Conservation (phyloP, 2,797 vertebrate species). For the Bradypodion pumilum region DNA sequence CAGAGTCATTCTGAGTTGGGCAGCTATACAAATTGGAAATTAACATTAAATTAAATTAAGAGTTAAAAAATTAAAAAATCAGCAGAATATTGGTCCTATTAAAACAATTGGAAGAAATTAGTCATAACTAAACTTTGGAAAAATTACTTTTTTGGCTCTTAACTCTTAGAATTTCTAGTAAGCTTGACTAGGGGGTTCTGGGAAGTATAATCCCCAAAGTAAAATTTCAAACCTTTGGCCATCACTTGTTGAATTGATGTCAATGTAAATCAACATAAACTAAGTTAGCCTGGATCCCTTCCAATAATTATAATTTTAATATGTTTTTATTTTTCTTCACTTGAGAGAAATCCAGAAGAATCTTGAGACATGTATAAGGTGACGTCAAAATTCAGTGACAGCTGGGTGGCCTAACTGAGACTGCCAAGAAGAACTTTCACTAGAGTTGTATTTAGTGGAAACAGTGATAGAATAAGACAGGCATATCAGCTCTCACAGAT, state of each 20-base stretch:
- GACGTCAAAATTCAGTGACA: neutral
- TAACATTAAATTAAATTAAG: too few relatives aligned
- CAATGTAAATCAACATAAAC: neutral
- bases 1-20: too few relatives aligned
- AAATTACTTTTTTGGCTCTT: too few relatives aligned
- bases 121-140: too few relatives aligned
- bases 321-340: neutral
- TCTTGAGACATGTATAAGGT: neutral
- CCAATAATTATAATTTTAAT: neutral
- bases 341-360: neutral
- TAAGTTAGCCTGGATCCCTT: neutral
- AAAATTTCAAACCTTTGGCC: too few relatives aligned
- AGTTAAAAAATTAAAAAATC: too few relatives aligned
- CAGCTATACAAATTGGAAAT: too few relatives aligned
- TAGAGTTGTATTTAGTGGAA: neutral
- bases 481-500: slow-evolving; percentile 23
- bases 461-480: slow-evolving; percentile 29
- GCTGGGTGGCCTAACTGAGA: slow-evolving; percentile 20
- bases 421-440: neutral
- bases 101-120: too few relatives aligned
- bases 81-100: too few relatives aligned
- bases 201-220: too few relatives aligned
- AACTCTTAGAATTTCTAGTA: too few relatives aligned
- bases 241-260: neutral
- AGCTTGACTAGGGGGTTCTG: too few relatives aligned